phyloP scores from a whole-genome alignment of 1,140 invertebrate genomes.

The Eufriesea mexicana region DNA sequence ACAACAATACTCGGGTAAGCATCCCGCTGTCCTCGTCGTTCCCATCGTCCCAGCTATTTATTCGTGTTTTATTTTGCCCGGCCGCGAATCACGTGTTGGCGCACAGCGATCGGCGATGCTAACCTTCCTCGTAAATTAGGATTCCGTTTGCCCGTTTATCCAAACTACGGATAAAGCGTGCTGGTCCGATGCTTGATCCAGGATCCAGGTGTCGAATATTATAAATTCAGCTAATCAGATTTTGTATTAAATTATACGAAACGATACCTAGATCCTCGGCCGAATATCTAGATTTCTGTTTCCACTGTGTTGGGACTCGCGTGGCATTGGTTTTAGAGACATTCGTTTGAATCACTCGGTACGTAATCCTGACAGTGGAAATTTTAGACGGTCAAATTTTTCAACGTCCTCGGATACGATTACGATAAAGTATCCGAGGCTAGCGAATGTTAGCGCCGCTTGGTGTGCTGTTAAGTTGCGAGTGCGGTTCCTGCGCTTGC shows the following conservation, averaged over 20 bases:
- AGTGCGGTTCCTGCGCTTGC: slow-evolving; percentile 13
- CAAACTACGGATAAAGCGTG: no score
- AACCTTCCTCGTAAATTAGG: neutral
- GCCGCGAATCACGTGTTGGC: slow-evolving; percentile 23
- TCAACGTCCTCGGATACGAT: no score
- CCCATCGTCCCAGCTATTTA: slow-evolving; percentile 21
- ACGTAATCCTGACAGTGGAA: neutral
- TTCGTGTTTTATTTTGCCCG: slow-evolving; percentile 32
- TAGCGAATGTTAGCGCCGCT: neutral
- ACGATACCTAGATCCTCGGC: neutral
- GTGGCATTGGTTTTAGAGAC: neutral
- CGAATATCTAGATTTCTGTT: neutral
- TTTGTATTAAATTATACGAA: neutral
- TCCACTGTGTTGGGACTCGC: neutral
- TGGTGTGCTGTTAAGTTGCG: neutral
- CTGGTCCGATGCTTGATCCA: neutral
- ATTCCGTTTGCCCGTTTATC: neutral
- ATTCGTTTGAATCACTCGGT: no score
- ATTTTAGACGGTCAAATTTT: neutral
- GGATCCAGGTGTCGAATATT: neutral
- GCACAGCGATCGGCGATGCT: neutral
- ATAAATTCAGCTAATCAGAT: neutral
- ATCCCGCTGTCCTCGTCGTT: neutral
- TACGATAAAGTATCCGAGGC: neutral
- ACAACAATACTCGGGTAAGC: slow-evolving; percentile 77